phyloP scores from a whole-genome alignment of 2,888 invertebrate genomes.

The Cybosia mesomella region DNA sequence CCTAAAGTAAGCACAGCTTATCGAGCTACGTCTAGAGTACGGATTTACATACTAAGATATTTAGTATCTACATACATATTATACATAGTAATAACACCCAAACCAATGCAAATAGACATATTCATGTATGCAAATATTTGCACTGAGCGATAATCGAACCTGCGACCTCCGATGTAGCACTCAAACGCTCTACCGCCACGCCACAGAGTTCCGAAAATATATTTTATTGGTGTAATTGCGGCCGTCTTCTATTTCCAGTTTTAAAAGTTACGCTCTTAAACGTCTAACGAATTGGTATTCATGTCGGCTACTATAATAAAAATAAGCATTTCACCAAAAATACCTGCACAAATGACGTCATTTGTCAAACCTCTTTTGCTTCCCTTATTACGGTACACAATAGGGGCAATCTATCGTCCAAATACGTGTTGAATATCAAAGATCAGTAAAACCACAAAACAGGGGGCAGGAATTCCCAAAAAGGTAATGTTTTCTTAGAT shows the following conservation, averaged over 20 bases:
- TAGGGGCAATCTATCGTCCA: neutral
- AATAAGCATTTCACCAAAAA: conserved; percentile 7
- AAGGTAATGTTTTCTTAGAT: conserved; percentile 6
- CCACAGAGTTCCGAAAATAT: no score
- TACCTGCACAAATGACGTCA: neutral
- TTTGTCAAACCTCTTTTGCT: neutral
- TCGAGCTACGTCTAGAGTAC: no score
- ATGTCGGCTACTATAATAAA: neutral
- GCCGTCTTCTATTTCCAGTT: neutral
- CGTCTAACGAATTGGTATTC: neutral
- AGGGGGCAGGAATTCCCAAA: neutral
- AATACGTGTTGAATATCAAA: conserved; percentile 4
- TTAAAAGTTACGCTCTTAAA: neutral
- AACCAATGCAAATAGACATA: no score
- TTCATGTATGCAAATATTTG: no score
- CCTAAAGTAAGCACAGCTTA: no score
- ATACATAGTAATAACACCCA: no score
- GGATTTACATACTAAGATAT: no score
- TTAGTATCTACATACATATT: no score
- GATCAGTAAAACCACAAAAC: neutral
- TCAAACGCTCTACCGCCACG: no score
- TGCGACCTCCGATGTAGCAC: no score
- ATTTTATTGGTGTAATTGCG: no score
- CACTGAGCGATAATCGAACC: no score
- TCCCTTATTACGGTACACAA: neutral